A percentile compares a stretch with the other conserved stretches of the same genome.
Conservation (phyloP, 2,888 invertebrate species). For the Salticus scenicus region DNA sequence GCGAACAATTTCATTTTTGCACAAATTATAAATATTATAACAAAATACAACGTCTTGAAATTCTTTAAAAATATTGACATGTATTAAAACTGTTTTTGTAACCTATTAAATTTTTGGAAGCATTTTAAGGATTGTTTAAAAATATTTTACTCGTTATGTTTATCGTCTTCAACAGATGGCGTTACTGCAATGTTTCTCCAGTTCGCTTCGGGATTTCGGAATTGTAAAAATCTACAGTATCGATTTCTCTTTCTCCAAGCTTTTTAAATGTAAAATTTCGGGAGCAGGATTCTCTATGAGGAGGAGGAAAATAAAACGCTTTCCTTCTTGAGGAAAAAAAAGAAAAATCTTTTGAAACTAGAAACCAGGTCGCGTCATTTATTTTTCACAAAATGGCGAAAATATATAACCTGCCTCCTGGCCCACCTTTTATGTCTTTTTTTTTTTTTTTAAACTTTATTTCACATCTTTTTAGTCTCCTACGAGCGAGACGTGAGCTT, state of each 20-base stretch:
- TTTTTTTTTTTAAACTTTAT: conserved; percentile 35
- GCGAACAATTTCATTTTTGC: too few relatives aligned
- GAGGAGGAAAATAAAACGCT: conserved; percentile 54
- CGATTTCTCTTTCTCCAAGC: background rate
- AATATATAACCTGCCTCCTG: conserved; percentile 53
- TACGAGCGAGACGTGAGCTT: conserved; percentile 39
- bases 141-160: too few relatives aligned
- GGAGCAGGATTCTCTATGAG: conserved; percentile 30
- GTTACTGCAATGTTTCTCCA: background rate
- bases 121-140: too few relatives aligned
- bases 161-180: background rate
- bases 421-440: conserved; percentile 23
- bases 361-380: conserved; percentile 65
- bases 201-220: background rate
- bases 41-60: too few relatives aligned
- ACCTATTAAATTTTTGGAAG: too few relatives aligned
- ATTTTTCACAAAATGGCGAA: conserved; percentile 65
- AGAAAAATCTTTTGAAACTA: conserved; percentile 43
- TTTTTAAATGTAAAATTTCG: conserved; percentile 42
- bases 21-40: too few relatives aligned
- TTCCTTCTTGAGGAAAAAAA: conserved; percentile 18
- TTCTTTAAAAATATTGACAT: too few relatives aligned
- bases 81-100: too few relatives aligned
- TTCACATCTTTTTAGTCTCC: conserved; percentile 39
- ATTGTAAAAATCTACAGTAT: too few relatives aligned